phyloP scores from a whole-genome alignment of 2,888 invertebrate species.

The Phyllotreta striolata region DNA sequence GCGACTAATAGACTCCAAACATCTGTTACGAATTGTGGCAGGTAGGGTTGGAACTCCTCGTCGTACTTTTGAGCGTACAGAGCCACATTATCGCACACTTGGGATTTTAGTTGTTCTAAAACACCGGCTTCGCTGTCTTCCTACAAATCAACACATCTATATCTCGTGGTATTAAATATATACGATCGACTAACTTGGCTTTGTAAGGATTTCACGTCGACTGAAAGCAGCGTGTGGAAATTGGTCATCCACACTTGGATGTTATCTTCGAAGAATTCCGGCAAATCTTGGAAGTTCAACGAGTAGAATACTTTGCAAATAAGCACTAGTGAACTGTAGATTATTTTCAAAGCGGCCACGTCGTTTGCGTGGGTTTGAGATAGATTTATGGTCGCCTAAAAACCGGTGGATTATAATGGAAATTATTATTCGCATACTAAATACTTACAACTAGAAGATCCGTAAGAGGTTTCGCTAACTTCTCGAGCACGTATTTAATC shows the following conservation, averaged over 20 bases:
- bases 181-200: conserved; percentile 64
- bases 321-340: conserved; percentile 87
- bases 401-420: conserved; percentile 6
- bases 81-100: conserved; percentile 94
- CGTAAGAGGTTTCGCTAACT: conserved; percentile 93
- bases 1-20: conserved; percentile 91
- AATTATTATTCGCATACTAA: conserved; percentile 1
- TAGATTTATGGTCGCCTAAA: conserved; percentile 84
- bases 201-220: conserved; percentile 79
- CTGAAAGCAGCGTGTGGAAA: conserved; percentile 81
- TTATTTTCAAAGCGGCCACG: conserved; percentile 80
- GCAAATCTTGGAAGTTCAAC: conserved; percentile 96
- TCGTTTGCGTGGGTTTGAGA: conserved; percentile 81
- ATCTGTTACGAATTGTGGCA: conserved; percentile 91
- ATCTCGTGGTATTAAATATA: background rate
- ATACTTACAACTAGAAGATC: conserved; percentile 81
- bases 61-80: conserved; percentile 98
- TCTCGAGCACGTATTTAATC: conserved; percentile 94
- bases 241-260: conserved; percentile 95
- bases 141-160: conserved; percentile 57
- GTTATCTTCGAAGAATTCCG: conserved; percentile 99
- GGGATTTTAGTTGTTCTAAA: conserved; percentile 90
- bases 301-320: conserved; percentile 97
- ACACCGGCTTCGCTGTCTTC: conserved; percentile 88
- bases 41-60: conserved; percentile 92